phyloP scores from a whole-genome alignment of 2,113 vertebrate genomes.

The Tachuris rubrigastra region DNA sequence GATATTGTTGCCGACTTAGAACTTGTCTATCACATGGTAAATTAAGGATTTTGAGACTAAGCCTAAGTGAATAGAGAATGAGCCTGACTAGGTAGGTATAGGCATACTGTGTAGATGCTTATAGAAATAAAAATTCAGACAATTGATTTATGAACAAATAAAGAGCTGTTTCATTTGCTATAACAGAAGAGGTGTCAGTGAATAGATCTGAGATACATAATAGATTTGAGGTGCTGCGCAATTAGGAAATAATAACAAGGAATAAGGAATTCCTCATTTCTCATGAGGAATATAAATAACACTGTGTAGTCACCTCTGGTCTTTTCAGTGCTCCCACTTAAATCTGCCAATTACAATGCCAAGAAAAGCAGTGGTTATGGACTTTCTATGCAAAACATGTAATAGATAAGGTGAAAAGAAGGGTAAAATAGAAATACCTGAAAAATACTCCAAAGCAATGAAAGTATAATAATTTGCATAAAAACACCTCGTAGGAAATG shows the following conservation, averaged over 20 bases:
- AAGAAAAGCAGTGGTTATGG: neutral
- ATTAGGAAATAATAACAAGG: neutral
- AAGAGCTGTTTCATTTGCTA: neutral
- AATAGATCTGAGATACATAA: neutral
- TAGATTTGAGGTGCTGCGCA: neutral
- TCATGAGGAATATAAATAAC: neutral
- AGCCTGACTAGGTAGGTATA: neutral
- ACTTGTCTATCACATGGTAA: neutral
- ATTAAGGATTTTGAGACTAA: neutral
- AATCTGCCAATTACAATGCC: neutral
- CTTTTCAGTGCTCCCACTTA: neutral
- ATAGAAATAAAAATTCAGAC: neutral
- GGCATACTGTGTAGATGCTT: neutral
- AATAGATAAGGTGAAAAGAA: neutral
- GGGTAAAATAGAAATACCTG: neutral
- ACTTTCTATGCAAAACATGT: neutral
- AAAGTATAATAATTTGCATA: neutral
- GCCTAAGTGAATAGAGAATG: neutral
- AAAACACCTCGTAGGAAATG: neutral
- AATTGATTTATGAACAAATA: neutral
- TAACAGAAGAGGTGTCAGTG: neutral
- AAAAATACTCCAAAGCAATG: neutral
- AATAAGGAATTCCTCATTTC: neutral
- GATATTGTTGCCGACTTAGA: neutral
- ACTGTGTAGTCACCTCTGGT: neutral